Evolutionary conservation across 2,113 vertebrate species (phyloP), one percentile per base, ranked within the genome.

Genomic region (Podarcis cretensis): DNA sequence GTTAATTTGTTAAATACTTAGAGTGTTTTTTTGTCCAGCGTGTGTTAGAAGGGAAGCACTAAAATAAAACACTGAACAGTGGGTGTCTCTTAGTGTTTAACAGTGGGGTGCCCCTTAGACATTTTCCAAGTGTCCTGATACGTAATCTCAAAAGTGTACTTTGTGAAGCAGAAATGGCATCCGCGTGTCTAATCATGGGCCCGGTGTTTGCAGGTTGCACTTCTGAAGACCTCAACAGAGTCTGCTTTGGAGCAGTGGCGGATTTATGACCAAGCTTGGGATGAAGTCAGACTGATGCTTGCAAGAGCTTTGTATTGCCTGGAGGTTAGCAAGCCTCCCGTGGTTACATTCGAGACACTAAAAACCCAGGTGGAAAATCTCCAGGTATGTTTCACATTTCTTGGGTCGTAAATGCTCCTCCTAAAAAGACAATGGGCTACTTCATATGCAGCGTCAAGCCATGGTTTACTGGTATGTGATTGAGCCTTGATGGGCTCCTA

Each of bases 371-470:
- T 97, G 32, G 89, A 96, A 54, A 95, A 84, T 85, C 97, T 99
- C 9, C 97, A 99, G 98, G 99, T 99, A 96, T 35, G 40, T 65
- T 63, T 65, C 69, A 35, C 14, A 48, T 69, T 68, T 30, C 59
- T 30, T 32, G 16, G 66, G 57, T 54, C n/a, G 12, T 35, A 25
- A 21, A 37, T 81, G 1, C 71, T 37, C 40, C 23, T 81, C 71
- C 40, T 9, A 37, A 65, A 40, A 37, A 65, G 30, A 75, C 37
- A 68, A 85, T 32, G 35, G 65, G 5, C 23, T 63, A 1, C 54
- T 65, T 35, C n/a, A 40, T 54, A 40, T 37, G 27, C n/a, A n/a
- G 59, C 14, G 1, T 6, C 54, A 81, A 81, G 27, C 54, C 30
- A 59, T 30, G 10, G 4, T 14, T 12, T 54, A 40, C 43, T 16